Evolutionary conservation across 35 echinoderm and acorn worm genomes (phyloP).

Genomic region (Heliocidaris erythrogramma): DNA sequence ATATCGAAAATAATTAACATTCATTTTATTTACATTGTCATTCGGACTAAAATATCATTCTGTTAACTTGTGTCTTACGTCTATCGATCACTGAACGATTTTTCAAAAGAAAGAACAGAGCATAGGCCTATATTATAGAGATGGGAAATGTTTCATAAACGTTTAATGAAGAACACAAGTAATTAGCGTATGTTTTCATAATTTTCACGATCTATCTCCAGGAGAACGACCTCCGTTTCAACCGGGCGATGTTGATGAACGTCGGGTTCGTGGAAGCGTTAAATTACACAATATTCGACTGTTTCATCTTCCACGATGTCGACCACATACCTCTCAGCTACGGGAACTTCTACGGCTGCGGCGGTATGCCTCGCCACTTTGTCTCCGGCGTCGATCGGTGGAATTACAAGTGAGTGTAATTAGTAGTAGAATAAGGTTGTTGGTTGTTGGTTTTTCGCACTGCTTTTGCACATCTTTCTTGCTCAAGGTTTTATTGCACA

Average conservation of each 20-base stretch:
- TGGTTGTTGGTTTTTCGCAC: neutral
- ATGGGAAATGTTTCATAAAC: no score
- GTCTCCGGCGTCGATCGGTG: constrained; percentile 83
- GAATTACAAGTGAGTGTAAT: constrained; percentile 86
- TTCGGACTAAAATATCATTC: no score
- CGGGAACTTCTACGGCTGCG: constrained; percentile 89
- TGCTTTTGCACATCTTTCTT: neutral
- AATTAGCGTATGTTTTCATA: no score
- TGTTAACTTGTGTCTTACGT: no score
- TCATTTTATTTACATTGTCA: no score
- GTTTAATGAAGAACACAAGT: no score
- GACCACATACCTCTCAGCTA: constrained; percentile 87
- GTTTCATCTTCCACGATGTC: constrained; percentile 95
- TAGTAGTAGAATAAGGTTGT: neutral
- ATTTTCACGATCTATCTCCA: neutral
- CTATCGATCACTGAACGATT: no score
- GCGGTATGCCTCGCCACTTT: constrained; percentile 88
- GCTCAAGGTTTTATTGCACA: neutral
- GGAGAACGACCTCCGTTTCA: constrained; percentile 81
- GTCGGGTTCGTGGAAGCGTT: constrained; percentile 88
- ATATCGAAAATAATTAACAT: no score
- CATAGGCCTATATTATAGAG: no score
- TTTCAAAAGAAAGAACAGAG: no score
- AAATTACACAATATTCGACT: constrained; percentile 90
- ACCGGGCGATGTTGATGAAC: constrained; percentile 97